A percentile compares a stretch with the other conserved stretches of the same genome.
phyloP scores from a whole-genome alignment of 2,113 vertebrate genomes.

The Pandion haliaetus region DNA sequence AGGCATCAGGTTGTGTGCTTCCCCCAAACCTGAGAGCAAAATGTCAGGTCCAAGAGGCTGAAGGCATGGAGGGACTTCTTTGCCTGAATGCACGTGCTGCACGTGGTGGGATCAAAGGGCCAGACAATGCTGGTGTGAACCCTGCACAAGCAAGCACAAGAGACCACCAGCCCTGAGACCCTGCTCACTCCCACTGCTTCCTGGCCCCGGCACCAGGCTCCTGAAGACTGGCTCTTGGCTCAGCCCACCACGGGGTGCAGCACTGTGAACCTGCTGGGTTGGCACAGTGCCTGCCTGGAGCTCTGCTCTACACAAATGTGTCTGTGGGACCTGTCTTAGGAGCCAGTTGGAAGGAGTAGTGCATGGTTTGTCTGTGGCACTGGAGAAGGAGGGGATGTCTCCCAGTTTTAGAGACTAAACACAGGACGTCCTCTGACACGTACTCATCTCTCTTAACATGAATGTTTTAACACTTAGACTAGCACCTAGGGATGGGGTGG shows the following conservation, averaged over 20 bases:
- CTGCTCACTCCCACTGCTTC: background rate
- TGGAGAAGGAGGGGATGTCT: background rate
- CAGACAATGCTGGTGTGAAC: background rate
- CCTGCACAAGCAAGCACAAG: background rate
- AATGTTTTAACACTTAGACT: background rate
- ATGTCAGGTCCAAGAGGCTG: background rate
- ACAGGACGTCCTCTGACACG: background rate
- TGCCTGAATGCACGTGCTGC: background rate
- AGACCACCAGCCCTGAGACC: background rate
- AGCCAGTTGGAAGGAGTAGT: background rate
- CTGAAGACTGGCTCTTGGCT: background rate
- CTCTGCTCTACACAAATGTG: fast-evolving
- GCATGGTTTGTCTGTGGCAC: background rate
- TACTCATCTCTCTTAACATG: background rate
- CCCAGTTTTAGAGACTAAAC: background rate
- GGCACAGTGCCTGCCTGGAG: background rate
- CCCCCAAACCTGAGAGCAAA: background rate
- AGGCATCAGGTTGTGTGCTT: background rate
- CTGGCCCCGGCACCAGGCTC: background rate
- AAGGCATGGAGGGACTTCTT: background rate
- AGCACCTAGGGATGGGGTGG: background rate
- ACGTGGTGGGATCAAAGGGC: background rate
- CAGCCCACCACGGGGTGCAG: background rate
- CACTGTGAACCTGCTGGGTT: background rate
- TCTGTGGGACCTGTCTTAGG: background rate